Base-by-base conservation (phyloP, 2,797 vertebrate species). In the Ptychobarbus kaznakovi region DNA sequence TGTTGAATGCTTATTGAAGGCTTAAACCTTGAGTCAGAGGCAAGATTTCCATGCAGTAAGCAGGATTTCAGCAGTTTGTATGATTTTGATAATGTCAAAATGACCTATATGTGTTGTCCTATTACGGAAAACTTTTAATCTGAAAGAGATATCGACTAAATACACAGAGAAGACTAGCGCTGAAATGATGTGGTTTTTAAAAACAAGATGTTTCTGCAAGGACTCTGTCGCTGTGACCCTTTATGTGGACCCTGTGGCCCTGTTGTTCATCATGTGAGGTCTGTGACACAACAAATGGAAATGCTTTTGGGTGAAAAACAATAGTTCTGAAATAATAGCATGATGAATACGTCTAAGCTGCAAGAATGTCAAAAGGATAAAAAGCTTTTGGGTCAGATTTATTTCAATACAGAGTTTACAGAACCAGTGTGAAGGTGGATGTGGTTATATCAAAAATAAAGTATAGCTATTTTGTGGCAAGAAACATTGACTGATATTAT, bases 1-100 rank as follows among this genome's bases (percentile, higher is more conserved):
- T 28, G 25, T 46, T 82, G 56, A 66, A 82, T 56, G 78, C 49
- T 69, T 77, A 74, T 85, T 53, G 63, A 42, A 72, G 61, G 44
- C 65, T 78, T 28, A 78, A n/a, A 61, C 69, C 22, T 72, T 46
- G 28, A 46, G 32, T 66, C 13, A 35, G 32, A 65, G n/a, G 11
- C 69, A 46, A 46, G 22, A n/a, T 44, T 72, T 72, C 8, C 18
- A 40, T 4, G 22, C 18, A 84, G 32, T 32, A 35, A 10, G 70
- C 70, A 73, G 13, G 40, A 51, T 20, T 35, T 20, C 8, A 22
- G 28, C 22, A 44, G 42, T 46, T 73, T 73, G 70, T 15, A 49
- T 74, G n/a, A 49, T 51, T 25, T 5, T 75, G 28, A 75, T 53
- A 35, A 75, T 75, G 25, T 35, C 35, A 32, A 22, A 53, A 42